Evolutionary conservation across 2,113 vertebrate species (phyloP), one percentile per base, ranked within the genome.

Genomic region (Trinectes maculatus): DNA sequence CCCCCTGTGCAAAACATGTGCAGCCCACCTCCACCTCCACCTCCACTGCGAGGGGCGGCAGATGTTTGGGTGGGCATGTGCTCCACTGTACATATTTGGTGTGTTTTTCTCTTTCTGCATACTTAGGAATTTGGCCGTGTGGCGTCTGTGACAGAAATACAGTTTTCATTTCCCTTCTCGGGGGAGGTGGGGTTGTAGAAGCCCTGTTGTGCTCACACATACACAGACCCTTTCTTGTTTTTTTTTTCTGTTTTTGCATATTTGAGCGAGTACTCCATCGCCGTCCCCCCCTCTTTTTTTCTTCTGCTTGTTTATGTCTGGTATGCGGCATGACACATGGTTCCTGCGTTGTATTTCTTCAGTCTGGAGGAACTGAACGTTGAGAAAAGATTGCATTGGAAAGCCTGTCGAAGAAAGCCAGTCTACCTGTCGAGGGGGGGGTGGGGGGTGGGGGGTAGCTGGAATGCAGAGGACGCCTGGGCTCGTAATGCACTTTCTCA

Each of bases 1-100:
- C 70, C 79, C 74, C 55, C 73, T 43, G 73, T 81, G 78, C 61
- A 74, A 80, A 85, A 81, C 80, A 82, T 84, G 79, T 85, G 78
- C 71, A 77, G 59, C 42, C 55, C 63, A 87, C 84, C 78, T 75
- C 69, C 59, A 71, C n/a, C 77, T 77, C 68, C 62, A 73, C 73
- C 51, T 82, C 56, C 64, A 73, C 65, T 76, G 43, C 19, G 68
- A 64, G 52, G 56, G 39, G 61, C 10, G 71, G 67, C 79, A 84
- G 82, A 86, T 85, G 82, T 85, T 79, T 72, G 78, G 36, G 21
- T 57, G 71, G 60, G 69, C 64, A 66, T 63, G 63, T 46, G 52
- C 78, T 48, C 57, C 59, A 66, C 77, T 88, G 74, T 84, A 73
- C 68, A 65, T 59, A 74, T 71, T 82, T 68, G 60, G 8, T 67